A percentile compares a stretch with the other conserved stretches of the same genome.
Evolutionary conservation across 2,113 vertebrate genomes (phyloP).

Genomic region (Calidris pygmaea): DNA sequence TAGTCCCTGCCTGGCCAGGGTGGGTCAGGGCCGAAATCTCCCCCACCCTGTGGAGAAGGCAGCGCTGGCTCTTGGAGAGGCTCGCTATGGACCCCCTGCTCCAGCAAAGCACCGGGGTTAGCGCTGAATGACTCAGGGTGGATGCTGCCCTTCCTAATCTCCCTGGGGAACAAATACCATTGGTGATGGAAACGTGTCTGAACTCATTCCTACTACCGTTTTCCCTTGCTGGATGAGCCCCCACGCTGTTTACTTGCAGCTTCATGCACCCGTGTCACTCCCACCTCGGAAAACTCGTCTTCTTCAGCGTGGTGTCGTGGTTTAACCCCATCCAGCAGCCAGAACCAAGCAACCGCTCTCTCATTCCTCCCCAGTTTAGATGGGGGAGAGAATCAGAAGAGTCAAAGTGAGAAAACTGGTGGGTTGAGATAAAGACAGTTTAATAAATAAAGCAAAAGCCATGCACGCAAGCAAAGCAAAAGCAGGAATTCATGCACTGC

Average conservation of each 20-base stretch:
- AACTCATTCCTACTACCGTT: not conserved
- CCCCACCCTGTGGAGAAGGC: not conserved
- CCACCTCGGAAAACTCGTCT: not conserved
- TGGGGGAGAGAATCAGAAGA: not conserved
- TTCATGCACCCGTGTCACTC: not conserved
- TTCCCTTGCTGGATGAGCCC: not conserved
- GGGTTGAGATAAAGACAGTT: not conserved
- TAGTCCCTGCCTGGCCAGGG: too few species aligned
- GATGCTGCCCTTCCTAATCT: not conserved
- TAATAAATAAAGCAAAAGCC: not conserved
- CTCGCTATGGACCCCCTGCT: not conserved
- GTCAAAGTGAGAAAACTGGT: not conserved
- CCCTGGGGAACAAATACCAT: not conserved
- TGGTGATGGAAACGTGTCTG: not conserved
- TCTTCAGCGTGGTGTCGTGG: not conserved
- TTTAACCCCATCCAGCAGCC: not conserved
- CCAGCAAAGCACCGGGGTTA: not conserved
- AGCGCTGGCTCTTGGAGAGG: rapidly evolving
- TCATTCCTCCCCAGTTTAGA: not conserved
- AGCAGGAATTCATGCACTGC: not conserved
- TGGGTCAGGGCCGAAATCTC: not conserved
- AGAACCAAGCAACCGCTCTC: not conserved
- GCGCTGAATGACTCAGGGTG: not conserved
- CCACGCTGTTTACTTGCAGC: not conserved
- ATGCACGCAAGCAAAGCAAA: not conserved